Conservation (phyloP, 2,113 vertebrate genomes). For the Mirounga angustirostris region DNA sequence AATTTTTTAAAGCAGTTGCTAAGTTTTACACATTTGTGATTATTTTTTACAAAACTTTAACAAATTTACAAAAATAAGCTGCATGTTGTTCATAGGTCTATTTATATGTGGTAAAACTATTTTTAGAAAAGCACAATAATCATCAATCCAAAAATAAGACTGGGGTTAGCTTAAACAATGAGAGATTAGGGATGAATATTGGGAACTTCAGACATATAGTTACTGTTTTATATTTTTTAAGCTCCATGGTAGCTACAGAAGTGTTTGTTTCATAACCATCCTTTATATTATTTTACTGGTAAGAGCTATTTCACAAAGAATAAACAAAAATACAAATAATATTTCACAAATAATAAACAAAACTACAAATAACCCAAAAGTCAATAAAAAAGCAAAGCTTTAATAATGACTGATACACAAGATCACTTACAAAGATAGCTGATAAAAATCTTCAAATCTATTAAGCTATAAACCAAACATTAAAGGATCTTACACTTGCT, state of each 20-base stretch:
- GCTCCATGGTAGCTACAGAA: not conserved
- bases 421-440: constrained; percentile 4
- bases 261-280: not conserved
- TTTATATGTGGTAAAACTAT: not conserved
- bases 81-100: not conserved
- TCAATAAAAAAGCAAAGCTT: not conserved
- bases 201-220: not conserved
- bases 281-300: not conserved
- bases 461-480: not conserved
- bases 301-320: not conserved
- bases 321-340: not conserved
- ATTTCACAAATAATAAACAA: constrained; percentile 29
- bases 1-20: not conserved
- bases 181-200: not conserved
- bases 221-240: not conserved
- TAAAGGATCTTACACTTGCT: not conserved
- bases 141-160: not conserved
- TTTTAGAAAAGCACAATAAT: not conserved
- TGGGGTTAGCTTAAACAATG: not conserved
- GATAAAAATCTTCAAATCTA: constrained; percentile 29
- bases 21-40: not conserved
- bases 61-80: constrained; percentile 4
- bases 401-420: not conserved
- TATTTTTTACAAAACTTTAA: constrained; percentile 10
- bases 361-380: not conserved